These are phyloP conservation scores for Campopleginae sp. DNA, from an alignment of 2,888 invertebrate genomes.

Conservation along the genomic window DNA sequence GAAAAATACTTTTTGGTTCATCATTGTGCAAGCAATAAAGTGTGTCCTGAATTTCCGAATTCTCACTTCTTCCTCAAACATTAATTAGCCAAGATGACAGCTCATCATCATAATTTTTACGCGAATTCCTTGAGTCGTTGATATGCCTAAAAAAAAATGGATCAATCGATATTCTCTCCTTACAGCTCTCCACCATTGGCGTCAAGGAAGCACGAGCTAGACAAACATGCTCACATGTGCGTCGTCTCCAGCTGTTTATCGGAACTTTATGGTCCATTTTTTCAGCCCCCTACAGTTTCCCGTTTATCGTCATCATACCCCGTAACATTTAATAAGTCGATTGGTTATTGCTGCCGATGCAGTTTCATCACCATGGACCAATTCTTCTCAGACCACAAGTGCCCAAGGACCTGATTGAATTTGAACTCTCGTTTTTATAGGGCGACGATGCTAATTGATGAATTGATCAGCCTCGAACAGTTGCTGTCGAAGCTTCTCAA, in stretches of 20 bases:
- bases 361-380: background rate
- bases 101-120: background rate
- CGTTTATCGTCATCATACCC: conserved; percentile 20
- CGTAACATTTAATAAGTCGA: background rate
- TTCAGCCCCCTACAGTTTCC: background rate
- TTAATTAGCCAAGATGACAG: background rate
- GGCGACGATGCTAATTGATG: background rate
- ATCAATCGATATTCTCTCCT: conserved; percentile 41
- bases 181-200: no score
- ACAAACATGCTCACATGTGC: conserved; percentile 35
- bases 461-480: background rate
- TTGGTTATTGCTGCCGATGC: conserved; percentile 19
- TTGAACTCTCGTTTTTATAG: background rate
- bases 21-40: background rate
- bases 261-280: conserved; percentile 43
- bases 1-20: background rate
- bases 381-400: background rate
- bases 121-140: background rate
- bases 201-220: no score
- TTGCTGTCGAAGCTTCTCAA: background rate
- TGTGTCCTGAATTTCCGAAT: background rate
- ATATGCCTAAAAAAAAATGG: background rate
- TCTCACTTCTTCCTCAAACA: background rate
- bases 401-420: background rate
- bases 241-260: conserved; percentile 49